Conservation (phyloP, 2,888 invertebrate species). For the Acheta domesticus region DNA sequence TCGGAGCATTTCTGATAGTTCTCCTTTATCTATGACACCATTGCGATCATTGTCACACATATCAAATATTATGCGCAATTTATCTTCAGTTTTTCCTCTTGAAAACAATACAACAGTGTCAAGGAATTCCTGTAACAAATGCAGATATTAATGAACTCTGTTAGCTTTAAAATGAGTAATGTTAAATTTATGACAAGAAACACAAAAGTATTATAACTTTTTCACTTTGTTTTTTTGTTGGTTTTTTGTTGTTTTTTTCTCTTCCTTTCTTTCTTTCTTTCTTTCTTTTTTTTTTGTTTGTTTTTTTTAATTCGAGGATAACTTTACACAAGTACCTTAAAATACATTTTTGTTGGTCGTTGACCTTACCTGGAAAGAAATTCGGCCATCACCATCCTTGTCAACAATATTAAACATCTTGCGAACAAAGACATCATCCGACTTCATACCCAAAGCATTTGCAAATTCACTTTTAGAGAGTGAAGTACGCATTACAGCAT, state of each 20-base stretch:
- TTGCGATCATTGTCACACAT: constrained; percentile 96
- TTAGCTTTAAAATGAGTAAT: too few species aligned
- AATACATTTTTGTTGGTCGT: too few species aligned
- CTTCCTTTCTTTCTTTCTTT: too few species aligned
- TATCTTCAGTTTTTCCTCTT: constrained; percentile 88
- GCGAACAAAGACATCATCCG: constrained; percentile 90
- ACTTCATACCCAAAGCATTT: constrained; percentile 90
- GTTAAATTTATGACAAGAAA: too few species aligned
- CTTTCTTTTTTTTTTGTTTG: too few species aligned
- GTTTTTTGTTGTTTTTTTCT: too few species aligned
- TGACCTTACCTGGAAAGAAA: constrained; percentile 75
- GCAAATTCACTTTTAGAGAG: constrained; percentile 90
- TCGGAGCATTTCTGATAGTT: constrained; percentile 88
- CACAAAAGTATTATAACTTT: too few species aligned
- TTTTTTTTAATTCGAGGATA: too few species aligned
- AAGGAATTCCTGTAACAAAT: constrained; percentile 69
- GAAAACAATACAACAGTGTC: constrained; percentile 91
- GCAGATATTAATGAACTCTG: too few species aligned
- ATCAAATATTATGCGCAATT: constrained; percentile 89
- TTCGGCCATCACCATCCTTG: constrained; percentile 87
- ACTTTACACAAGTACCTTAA: not conserved
- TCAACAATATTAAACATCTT: constrained; percentile 98
- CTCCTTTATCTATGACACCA: constrained; percentile 89
- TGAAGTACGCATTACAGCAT: constrained; percentile 90
- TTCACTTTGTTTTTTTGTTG: too few species aligned